Conservation (phyloP, 2,888 invertebrate genomes). For the Cephus nigrinus region DNA sequence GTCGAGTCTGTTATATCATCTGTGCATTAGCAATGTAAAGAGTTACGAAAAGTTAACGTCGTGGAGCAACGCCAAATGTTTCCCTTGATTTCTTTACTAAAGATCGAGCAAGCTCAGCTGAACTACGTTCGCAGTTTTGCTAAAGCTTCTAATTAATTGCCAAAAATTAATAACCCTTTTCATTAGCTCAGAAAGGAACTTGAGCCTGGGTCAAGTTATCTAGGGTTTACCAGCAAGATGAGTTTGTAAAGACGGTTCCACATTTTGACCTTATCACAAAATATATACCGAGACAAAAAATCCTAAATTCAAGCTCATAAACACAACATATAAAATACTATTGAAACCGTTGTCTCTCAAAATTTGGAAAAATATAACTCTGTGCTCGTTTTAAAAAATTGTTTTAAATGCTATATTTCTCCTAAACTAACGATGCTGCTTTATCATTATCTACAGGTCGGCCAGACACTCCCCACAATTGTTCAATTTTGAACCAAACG, state of each 20-base stretch:
- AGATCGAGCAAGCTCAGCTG: background rate
- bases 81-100: background rate
- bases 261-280: background rate
- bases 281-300: background rate
- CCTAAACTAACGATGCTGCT: conserved; percentile 13
- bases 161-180: background rate
- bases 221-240: background rate
- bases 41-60: background rate
- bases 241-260: background rate
- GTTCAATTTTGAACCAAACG: conserved; percentile 80
- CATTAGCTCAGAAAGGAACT: background rate
- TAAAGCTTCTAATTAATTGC: background rate
- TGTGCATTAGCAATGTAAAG: background rate
- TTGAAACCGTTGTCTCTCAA: background rate
- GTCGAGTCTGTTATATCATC: background rate
- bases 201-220: background rate
- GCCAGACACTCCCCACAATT: conserved; percentile 79
- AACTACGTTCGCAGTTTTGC: background rate
- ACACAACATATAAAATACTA: background rate
- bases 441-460: conserved; percentile 69
- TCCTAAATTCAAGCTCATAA: background rate
- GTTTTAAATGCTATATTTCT: background rate
- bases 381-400: too few relatives aligned
- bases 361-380: background rate
- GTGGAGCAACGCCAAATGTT: background rate